phyloP scores from a whole-genome alignment of 2,888 invertebrate genomes.

The Helicoverpa assulta region DNA sequence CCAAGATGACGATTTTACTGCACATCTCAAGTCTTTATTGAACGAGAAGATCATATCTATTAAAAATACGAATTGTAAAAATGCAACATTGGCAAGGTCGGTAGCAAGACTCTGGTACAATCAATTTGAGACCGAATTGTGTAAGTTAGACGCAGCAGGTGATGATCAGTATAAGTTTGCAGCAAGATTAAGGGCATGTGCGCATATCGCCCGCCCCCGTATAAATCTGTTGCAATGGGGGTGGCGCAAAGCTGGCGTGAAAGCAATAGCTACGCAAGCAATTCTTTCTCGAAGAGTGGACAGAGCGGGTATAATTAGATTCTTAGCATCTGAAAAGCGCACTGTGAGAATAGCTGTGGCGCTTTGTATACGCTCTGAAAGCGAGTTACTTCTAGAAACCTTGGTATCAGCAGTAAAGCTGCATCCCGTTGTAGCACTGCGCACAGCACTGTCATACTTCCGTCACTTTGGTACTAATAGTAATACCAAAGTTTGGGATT shows the following conservation, averaged over 20 bases:
- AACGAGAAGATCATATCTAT: neutral
- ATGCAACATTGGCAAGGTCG: neutral
- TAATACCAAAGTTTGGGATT: conserved; percentile 67
- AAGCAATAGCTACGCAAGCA: conserved; percentile 72
- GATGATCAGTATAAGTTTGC: conserved; percentile 56
- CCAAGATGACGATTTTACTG: conserved; percentile 71
- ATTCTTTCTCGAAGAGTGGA: conserved; percentile 65
- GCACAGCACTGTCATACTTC: conserved; percentile 66
- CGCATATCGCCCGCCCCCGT: conserved; percentile 67
- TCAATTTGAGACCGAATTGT: conserved; percentile 44
- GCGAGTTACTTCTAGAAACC: conserved; percentile 18
- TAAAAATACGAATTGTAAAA: neutral
- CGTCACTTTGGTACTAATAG: conserved; percentile 56
- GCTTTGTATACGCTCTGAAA: conserved; percentile 51
- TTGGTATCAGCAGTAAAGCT: conserved; percentile 33
- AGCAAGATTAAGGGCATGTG: conserved; percentile 70
- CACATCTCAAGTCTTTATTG: neutral
- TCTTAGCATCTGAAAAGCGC: conserved; percentile 67
- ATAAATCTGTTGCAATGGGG: conserved; percentile 66
- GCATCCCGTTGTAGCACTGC: conserved; percentile 63
- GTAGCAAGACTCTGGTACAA: neutral
- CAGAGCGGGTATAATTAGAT: conserved; percentile 50
- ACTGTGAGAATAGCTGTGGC: conserved; percentile 69
- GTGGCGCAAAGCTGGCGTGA: conserved; percentile 73
- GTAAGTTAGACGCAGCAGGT: conserved; percentile 47